Percentiles rank a stretch among this genome's conserved stretches.
Evolutionary conservation across 2,888 invertebrate species (phyloP).

Genomic region (Tiphia femorata): DNA sequence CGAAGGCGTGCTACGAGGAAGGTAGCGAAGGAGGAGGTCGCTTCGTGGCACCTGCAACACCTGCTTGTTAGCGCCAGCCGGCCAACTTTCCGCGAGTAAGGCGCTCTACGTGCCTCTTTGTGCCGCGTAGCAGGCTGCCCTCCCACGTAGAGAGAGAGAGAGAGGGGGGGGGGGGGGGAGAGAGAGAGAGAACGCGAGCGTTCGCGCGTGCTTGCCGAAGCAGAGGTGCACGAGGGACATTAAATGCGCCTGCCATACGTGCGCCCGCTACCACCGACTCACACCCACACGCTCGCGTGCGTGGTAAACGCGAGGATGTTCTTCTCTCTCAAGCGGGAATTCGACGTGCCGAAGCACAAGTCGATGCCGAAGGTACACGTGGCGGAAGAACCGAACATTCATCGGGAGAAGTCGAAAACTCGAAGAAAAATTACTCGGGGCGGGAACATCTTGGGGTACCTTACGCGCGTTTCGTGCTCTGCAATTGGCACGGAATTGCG

Average conservation of each 20-base stretch:
- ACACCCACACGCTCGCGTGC: not conserved
- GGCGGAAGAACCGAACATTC: too few species aligned
- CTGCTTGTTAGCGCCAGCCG: slow-evolving; percentile 41
- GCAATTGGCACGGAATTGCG: too few species aligned
- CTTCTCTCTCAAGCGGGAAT: slow-evolving; percentile 48
- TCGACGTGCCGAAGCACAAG: slow-evolving; percentile 40
- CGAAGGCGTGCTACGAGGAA: slow-evolving; percentile 17
- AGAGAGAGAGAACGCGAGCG: too few species aligned
- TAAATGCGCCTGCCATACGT: not conserved
- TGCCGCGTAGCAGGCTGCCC: slow-evolving; percentile 33
- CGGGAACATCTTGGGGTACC: too few species aligned
- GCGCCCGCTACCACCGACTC: too few species aligned
- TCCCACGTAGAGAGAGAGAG: slow-evolving; percentile 29
- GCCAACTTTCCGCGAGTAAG: slow-evolving; percentile 37
- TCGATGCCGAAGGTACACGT: slow-evolving; percentile 35
- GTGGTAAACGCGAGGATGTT: slow-evolving; percentile 14
- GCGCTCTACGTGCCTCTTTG: slow-evolving; percentile 24
- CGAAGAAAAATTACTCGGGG: too few species aligned
- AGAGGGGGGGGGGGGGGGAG: too few species aligned
- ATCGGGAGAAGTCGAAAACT: too few species aligned
- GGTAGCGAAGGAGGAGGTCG: slow-evolving; percentile 15
- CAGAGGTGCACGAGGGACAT: too few species aligned
- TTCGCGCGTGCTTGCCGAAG: too few species aligned
- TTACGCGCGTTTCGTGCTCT: too few species aligned
- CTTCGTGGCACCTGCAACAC: slow-evolving; percentile 46